Base-by-base conservation (phyloP, 2,797 vertebrate genomes). In the Cheirogaleus major region DNA sequence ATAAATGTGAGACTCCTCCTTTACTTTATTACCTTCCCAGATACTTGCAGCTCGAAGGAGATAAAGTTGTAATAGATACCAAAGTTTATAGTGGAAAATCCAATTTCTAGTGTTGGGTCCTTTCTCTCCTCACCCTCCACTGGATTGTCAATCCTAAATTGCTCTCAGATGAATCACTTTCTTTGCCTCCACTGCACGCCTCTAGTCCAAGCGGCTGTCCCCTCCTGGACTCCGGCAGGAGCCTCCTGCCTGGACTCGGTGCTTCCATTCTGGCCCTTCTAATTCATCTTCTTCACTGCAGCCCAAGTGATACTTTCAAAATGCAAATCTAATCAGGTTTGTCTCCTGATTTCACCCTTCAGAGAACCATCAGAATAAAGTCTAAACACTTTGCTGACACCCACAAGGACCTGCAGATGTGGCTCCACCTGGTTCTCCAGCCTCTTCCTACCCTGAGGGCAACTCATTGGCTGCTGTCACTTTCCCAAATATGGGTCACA, bases 51-150 rank as follows among this genome's bases (percentile, higher is more conserved):
- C 50, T 84, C 78, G 52, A 83, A 84, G 48, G 48, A 59, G 22
- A 50, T 43, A n/a, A 41, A 61, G 78, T 50, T 69, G 13, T 84
- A 65, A 43, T 10, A 70, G 22, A n/a, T 22, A 32, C 17, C 63
- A 4, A 83, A 92, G 73, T 96, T 83, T 59, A 59, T 73, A 59
- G 9, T 2, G 41, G 41, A 67, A 83, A 94, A 94, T 27, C 10
- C 35, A 76, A 6, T 67, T 65, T 91, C 67, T 86, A n/a, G 27
- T 20, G 38, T 43, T 13, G 45, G 23, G 45, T 48, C 17, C 73
- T 65, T 57, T 93, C 52, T 78, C 5, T 72, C n/a, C 0, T 20
- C 12, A 65, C 10, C 80, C 18, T 13, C 27, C 50, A 73, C 30
- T 13, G 61, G 48, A 75, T 86, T 67, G 32, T 86, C 67, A 57